A percentile compares a stretch with the other conserved stretches of the same genome.
These are phyloP conservation scores for Neelides sp. DNA, from an alignment of 1,140 invertebrate species.

Conservation along the genomic window DNA sequence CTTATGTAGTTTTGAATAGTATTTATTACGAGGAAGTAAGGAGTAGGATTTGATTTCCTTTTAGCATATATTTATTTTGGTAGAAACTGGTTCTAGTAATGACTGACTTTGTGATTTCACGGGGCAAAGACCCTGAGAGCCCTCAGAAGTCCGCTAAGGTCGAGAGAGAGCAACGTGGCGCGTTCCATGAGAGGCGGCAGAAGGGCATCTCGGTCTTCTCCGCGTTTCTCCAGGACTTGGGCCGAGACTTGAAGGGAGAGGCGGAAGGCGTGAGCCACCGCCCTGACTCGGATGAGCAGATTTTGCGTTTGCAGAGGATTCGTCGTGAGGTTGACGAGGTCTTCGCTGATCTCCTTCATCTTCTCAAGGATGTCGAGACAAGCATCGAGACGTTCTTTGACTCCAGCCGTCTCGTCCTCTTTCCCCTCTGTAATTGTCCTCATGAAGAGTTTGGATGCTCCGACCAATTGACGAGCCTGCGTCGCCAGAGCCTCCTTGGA, in stretches of 20 bases:
- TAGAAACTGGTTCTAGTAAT: too few species aligned
- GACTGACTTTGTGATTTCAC: too few species aligned
- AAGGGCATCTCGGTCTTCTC: slow-evolving; percentile 38
- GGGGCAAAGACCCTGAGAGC: slow-evolving; percentile 68
- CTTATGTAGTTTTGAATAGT: too few species aligned
- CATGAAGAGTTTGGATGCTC: slow-evolving; percentile 67
- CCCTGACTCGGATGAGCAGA: slow-evolving; percentile 61
- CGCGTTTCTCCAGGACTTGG: slow-evolving; percentile 41
- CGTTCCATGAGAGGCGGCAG: slow-evolving; percentile 47
- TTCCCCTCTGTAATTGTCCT: slow-evolving; percentile 54
- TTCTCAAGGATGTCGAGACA: slow-evolving; percentile 53
- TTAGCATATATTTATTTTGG: too few species aligned
- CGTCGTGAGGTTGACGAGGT: slow-evolving; percentile 57
- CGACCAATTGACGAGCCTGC: slow-evolving; percentile 66
- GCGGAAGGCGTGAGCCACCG: slow-evolving; percentile 64
- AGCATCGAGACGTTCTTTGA: slow-evolving; percentile 50
- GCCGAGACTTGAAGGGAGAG: slow-evolving; percentile 46
- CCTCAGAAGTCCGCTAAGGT: slow-evolving; percentile 62
- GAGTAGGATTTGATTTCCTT: too few species aligned
- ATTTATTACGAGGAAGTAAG: too few species aligned
- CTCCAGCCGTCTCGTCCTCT: slow-evolving; percentile 41
- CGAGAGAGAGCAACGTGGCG: slow-evolving; percentile 64
- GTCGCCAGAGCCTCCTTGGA: slow-evolving; percentile 63
- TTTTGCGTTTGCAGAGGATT: slow-evolving; percentile 62
- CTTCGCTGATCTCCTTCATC: slow-evolving; percentile 52